A percentile compares a stretch with the other conserved stretches of the same genome.
phyloP scores from a whole-genome alignment of 2,888 invertebrate species.

The Agrochola litura region DNA sequence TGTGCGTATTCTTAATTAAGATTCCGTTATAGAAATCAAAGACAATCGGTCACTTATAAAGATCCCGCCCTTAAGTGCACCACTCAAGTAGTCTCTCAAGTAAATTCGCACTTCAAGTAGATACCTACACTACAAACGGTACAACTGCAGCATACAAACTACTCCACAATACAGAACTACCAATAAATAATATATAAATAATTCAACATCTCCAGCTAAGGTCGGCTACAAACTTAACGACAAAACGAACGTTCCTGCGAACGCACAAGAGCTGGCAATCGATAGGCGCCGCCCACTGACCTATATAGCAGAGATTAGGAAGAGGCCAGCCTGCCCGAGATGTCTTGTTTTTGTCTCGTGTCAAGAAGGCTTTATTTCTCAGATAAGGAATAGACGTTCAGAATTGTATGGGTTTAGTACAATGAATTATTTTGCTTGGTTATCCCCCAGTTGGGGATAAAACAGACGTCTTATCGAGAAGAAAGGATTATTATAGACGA shows the following conservation, averaged over 20 bases:
- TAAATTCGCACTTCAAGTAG: slow-evolving; percentile 9
- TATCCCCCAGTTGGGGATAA: slow-evolving; percentile 40
- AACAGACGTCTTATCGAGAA: slow-evolving; percentile 44
- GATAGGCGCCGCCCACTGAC: slow-evolving; percentile 85
- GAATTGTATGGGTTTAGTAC: slow-evolving; percentile 50
- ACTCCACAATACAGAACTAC: slow-evolving; percentile 55
- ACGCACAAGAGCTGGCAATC: slow-evolving; percentile 85
- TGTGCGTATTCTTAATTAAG: not conserved
- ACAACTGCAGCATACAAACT: slow-evolving; percentile 50
- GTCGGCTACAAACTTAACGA: slow-evolving; percentile 64
- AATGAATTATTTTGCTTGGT: slow-evolving; percentile 50
- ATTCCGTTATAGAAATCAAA: not conserved
- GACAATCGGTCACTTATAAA: not conserved
- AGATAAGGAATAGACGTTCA: slow-evolving; percentile 62
- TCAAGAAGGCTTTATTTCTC: slow-evolving; percentile 63
- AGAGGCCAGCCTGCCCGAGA: slow-evolving; percentile 62
- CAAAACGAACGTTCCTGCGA: slow-evolving; percentile 77
- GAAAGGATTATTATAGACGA: slow-evolving; percentile 38
- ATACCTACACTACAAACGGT: slow-evolving; percentile 5
- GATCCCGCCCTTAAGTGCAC: not conserved
- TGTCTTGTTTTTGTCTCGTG: slow-evolving; percentile 72
- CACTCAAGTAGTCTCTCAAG: not conserved
- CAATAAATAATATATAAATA: slow-evolving; percentile 67
- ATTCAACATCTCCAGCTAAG: slow-evolving; percentile 69
- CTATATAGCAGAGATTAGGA: slow-evolving; percentile 69